Conservation (phyloP, 53 echinoderm and acorn worm species). For the Astropecten irregularis region DNA sequence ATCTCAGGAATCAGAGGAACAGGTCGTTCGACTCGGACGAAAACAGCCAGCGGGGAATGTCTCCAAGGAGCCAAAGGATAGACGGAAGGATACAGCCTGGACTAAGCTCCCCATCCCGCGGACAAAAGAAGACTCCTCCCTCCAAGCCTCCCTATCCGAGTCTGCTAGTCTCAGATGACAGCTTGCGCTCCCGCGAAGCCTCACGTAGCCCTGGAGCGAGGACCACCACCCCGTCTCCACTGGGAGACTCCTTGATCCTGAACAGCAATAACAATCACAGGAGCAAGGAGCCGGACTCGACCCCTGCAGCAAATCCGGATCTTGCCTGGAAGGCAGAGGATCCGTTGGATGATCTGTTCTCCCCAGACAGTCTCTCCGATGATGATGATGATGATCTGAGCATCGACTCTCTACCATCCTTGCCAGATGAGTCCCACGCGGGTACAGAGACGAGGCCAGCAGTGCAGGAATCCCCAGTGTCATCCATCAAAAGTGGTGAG, state of each 20-base stretch:
- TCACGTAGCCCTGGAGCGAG: background rate
- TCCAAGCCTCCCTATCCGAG: background rate
- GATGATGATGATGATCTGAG: constrained; percentile 19
- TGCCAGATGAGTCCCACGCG: constrained; percentile 22
- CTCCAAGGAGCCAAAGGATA: background rate
- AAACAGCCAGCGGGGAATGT: background rate
- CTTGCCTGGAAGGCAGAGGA: background rate
- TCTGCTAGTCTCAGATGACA: background rate
- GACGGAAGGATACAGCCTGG: background rate
- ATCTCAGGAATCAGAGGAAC: background rate
- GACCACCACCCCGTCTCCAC: background rate
- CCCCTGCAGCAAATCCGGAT: background rate
- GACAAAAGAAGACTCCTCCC: background rate
- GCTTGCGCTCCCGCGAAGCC: background rate
- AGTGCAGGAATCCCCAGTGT: background rate
- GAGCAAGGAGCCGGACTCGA: background rate
- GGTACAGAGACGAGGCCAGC: background rate
- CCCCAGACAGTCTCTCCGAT: background rate
- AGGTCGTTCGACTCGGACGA: background rate
- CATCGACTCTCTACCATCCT: background rate
- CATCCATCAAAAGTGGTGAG: constrained; percentile 17
- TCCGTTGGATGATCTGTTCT: constrained; percentile 14
- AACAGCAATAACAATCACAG: constrained; percentile 13
- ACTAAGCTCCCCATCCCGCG: background rate
- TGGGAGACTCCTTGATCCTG: background rate